Evolutionary conservation across 2,113 vertebrate genomes (phyloP).

Genomic region (Melanerpes formicivorus): DNA sequence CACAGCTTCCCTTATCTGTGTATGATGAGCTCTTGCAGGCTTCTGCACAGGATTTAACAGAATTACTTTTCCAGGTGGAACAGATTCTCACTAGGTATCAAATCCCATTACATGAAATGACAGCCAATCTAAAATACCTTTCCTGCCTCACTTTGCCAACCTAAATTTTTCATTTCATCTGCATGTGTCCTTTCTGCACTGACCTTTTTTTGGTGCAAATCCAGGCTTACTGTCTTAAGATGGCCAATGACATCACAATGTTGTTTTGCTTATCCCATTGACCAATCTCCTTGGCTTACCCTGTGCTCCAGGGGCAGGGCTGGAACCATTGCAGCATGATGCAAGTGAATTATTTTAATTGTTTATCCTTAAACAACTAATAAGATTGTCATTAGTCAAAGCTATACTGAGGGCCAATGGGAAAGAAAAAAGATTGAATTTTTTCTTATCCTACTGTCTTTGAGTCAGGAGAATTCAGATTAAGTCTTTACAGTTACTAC

Average conservation of each 20-base stretch:
- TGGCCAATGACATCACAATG: neutral
- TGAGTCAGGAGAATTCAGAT: neutral
- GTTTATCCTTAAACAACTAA: neutral
- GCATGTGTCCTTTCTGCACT: neutral
- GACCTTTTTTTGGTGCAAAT: slow-evolving; percentile 4
- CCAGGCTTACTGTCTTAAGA: slow-evolving; percentile 1
- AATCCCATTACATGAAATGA: slow-evolving; percentile 56
- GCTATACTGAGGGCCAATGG: neutral
- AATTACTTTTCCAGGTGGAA: slow-evolving; percentile 45
- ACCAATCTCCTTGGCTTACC: neutral
- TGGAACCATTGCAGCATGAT: neutral
- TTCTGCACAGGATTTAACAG: slow-evolving; percentile 45
- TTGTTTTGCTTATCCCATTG: neutral
- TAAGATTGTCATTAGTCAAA: neutral
- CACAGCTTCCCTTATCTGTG: neutral
- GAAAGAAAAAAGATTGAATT: neutral
- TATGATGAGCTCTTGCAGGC: neutral
- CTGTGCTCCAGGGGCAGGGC: neutral
- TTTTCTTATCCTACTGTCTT: neutral
- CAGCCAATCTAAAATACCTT: neutral
- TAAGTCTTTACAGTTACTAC: neutral
- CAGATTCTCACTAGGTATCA: slow-evolving; percentile 23
- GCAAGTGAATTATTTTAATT: neutral
- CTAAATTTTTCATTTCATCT: slow-evolving; percentile 50
- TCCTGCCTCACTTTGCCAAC: neutral